Percentiles rank a stretch among this genome's conserved stretches.
These are phyloP conservation scores for Gibbula magus DNA, from an alignment of 2,888 invertebrate species.

Conservation along the genomic window DNA sequence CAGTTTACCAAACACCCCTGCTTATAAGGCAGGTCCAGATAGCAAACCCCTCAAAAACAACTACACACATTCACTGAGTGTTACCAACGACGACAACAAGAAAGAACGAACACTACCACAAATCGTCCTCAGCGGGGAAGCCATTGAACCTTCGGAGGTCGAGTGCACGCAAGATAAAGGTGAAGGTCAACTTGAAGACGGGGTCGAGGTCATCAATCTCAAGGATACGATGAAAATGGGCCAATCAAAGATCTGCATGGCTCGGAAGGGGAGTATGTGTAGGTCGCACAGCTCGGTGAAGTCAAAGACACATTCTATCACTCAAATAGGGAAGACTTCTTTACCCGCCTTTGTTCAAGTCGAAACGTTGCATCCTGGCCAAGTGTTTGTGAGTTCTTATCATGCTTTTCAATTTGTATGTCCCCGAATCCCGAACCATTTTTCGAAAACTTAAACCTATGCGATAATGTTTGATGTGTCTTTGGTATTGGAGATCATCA, in stretches of 20 bases:
- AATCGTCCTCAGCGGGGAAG: background rate
- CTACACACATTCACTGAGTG: background rate
- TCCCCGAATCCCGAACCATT: too few relatives aligned
- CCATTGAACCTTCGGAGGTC: background rate
- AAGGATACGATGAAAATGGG: background rate
- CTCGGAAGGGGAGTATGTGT: background rate
- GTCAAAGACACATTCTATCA: background rate
- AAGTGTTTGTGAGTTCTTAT: conserved; percentile 65
- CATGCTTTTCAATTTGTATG: background rate
- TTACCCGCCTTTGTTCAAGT: conserved; percentile 71
- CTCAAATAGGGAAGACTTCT: conserved; percentile 12
- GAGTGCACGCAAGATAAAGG: background rate
- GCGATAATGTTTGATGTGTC: too few relatives aligned
- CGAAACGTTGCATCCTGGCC: conserved; percentile 69
- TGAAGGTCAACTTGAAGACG: background rate
- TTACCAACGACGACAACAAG: background rate
- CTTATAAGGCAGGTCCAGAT: background rate
- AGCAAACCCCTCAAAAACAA: background rate
- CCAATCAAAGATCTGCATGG: background rate
- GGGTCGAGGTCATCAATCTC: background rate
- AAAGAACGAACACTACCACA: background rate
- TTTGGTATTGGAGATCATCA: too few relatives aligned
- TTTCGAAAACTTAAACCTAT: too few relatives aligned
- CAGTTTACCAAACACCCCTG: conserved; percentile 18
- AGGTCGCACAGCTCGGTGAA: background rate